These are phyloP conservation scores for Apistogramma diplotaenia DNA, from an alignment of 2,113 vertebrate genomes.

Conservation along the genomic window DNA sequence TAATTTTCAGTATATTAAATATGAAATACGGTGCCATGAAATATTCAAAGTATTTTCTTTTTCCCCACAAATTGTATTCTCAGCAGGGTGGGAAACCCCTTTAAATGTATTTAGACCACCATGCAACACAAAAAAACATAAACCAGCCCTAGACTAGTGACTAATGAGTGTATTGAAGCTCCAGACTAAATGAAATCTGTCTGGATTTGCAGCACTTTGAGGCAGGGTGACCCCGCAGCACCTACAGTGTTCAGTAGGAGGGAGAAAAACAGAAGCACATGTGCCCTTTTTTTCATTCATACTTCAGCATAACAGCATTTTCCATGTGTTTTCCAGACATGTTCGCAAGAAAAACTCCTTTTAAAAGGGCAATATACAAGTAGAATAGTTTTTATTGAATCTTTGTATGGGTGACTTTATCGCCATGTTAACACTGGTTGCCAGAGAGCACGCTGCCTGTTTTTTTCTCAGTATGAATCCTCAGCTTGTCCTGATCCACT, in stretches of 20 bases:
- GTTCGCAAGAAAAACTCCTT: not conserved
- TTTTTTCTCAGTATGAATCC: not conserved
- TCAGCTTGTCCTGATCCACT: not conserved
- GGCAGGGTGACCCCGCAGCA: slow-evolving; percentile 27
- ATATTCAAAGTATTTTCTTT: not conserved
- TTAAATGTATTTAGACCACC: slow-evolving; percentile 18
- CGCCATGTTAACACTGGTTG: not conserved
- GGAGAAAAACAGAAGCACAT: slow-evolving; percentile 28
- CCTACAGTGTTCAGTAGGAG: slow-evolving; percentile 22
- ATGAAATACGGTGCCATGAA: not conserved
- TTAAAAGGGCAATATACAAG: not conserved
- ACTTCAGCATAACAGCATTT: not conserved
- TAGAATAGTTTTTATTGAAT: not conserved
- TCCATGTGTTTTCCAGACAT: not conserved
- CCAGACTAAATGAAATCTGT: slow-evolving; percentile 41
- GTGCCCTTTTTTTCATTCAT: not conserved
- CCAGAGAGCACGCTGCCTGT: too few relatives aligned
- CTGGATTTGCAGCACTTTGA: slow-evolving; percentile 16
- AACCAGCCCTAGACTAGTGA: slow-evolving; percentile 32
- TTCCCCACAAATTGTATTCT: not conserved
- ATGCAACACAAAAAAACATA: slow-evolving; percentile 4
- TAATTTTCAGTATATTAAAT: slow-evolving; percentile 24
- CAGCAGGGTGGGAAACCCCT: not conserved
- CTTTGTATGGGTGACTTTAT: not conserved
- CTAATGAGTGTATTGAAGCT: slow-evolving; percentile 28